Percentiles rank a stretch among this genome's conserved stretches.
Evolutionary conservation across 2,888 invertebrate genomes (phyloP).

Genomic region (Drosophila anceps): DNA sequence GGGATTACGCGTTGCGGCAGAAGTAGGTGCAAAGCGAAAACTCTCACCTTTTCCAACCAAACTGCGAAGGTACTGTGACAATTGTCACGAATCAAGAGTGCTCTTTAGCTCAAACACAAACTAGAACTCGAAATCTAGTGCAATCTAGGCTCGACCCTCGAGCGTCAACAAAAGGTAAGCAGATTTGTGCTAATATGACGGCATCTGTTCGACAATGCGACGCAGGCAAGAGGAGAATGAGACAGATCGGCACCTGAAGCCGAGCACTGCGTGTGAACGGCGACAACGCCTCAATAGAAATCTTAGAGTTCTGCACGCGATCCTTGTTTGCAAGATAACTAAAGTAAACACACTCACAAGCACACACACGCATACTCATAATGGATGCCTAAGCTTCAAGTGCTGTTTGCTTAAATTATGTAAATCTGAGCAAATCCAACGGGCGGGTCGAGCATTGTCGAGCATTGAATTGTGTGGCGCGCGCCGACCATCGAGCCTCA

Average conservation of each 20-base stretch:
- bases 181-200: conserved; percentile 81
- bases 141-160: conserved; percentile 55
- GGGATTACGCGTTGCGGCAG: conserved; percentile 63
- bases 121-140: conserved; percentile 42
- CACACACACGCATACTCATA: neutral
- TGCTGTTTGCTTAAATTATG: conserved; percentile 76
- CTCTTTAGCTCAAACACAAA: neutral
- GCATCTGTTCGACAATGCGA: conserved; percentile 69
- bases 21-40: conserved; percentile 36
- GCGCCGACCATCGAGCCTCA: conserved; percentile 37
- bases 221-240: conserved; percentile 15
- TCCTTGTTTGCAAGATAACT: conserved; percentile 55
- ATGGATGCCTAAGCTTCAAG: conserved; percentile 46
- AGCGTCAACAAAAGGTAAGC: conserved; percentile 73
- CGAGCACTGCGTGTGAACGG: conserved; percentile 66
- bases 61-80: conserved; percentile 67
- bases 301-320: conserved; percentile 27
- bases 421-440: conserved; percentile 72
- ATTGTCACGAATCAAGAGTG: conserved; percentile 74
- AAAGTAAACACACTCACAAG: conserved; percentile 9
- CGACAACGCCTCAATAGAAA: conserved; percentile 57
- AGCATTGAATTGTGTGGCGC: conserved; percentile 35
- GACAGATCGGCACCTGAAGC: conserved; percentile 43
- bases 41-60: conserved; percentile 63
- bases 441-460: conserved; percentile 60